These are phyloP conservation scores for Crocidura indochinensis DNA, from an alignment of 2,797 vertebrate genomes.

Conservation along the genomic window DNA sequence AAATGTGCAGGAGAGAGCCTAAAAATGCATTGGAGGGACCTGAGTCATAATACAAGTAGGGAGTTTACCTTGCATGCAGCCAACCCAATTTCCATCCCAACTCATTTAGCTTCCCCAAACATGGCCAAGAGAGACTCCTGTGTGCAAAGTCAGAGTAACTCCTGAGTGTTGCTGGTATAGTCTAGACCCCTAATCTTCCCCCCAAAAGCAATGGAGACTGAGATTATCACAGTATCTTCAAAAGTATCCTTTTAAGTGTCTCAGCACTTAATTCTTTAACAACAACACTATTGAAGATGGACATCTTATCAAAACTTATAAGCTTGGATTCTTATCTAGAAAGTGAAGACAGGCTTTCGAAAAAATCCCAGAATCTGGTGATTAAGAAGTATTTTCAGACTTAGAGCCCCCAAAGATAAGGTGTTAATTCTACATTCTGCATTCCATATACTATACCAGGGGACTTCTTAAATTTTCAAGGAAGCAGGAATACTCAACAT, in stretches of 20 bases:
- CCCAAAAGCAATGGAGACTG: neutral
- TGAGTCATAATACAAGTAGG: no score
- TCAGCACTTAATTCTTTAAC: neutral
- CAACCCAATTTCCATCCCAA: no score
- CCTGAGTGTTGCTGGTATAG: no score
- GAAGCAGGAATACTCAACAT: neutral
- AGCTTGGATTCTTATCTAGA: conserved; percentile 9
- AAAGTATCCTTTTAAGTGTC: conserved; percentile 14
- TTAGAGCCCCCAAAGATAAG: neutral
- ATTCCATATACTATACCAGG: neutral
- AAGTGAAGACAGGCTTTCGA: neutral
- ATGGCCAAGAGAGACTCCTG: no score
- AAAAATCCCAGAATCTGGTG: neutral
- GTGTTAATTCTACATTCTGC: neutral
- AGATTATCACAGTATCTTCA: conserved; percentile 9
- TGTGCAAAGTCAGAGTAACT: no score
- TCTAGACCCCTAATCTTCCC: no score
- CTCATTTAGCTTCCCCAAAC: no score
- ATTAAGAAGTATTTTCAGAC: neutral
- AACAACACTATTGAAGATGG: neutral
- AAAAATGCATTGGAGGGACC: no score
- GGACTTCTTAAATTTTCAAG: neutral
- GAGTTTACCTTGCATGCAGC: no score
- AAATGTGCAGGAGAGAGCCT: no score
- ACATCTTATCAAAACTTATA: neutral